Evolutionary conservation across 2,888 invertebrate genomes (phyloP), one percentile per base, ranked within the genome.

Genomic region (Aporophyla lueneburgensis): DNA sequence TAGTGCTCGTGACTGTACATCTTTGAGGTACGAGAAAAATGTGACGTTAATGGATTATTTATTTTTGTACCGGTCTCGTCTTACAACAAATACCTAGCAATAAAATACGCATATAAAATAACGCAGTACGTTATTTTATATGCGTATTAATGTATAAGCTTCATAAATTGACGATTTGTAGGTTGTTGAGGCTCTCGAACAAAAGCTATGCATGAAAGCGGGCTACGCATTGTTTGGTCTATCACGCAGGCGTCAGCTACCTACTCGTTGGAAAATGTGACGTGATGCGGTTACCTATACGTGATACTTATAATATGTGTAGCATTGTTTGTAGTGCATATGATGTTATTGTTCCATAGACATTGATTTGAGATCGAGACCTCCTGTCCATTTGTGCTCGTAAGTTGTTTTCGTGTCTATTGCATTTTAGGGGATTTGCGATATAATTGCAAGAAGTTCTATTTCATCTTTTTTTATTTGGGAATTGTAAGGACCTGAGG

Each of bases 211-310:
- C 14, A 46, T 74, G 54, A 71, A 76, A 79, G 73, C 58, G 51
- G 53, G 21, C 27, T 49, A 58, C 54, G 63, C 79, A 72, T 79
- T 84, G 83, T 85, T 61, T 56, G 58, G 40, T n/a, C 53, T 74
- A 54, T 67, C 71, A 71, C 43, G 24, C 49, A 33, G 51, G 10
- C 78, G 76, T 43, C 56, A n/a, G 24, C 69, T 58, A 43, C 40
- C 10, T 21, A 24, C n/a, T 3, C 43, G 16, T 65, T 46, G 16
- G 19, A 77, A 54, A 24, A 54, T 54, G 24, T 56, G 54, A 66
- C 33, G 46, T 76, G 19, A 12, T 43, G 12, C 16, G 27, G 46
- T 49, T 40, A 73, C 5, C 24, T 16, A 40, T 16, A 67, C 24
- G 19, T 7, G 24, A n/a, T 61, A 19, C 40, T 16, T 27, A 10